Base-by-base conservation (phyloP, 2,113 vertebrate species). In the Megaceryle maxima region DNA sequence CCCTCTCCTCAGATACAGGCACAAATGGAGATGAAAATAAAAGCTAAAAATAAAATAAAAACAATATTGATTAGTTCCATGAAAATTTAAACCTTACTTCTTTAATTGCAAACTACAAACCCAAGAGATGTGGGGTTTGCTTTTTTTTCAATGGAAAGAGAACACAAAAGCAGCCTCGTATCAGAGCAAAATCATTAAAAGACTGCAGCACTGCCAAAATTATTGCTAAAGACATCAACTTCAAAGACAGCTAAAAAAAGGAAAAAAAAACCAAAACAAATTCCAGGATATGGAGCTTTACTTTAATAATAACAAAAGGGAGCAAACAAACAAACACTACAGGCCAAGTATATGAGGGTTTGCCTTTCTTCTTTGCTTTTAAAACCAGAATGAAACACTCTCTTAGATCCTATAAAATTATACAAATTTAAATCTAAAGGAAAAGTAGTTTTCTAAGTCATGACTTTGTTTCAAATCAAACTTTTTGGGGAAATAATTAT, bases 181-280 rank as follows among this genome's bases (percentile, higher is more conserved):
- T 92, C 83, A 93, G 41, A 89, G 35, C 29, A 87, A 85, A 93
- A 83, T 70, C 78, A 82, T 72, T 87, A 10, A 39, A 81, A 83
- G 44, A 64, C 56, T 89, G 51, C 59, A 87, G 22, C 37, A 68
- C 53, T 92, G 86, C 83, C 81, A 94, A 91, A 96, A 93, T 46
- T 75, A 55, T 53, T 94, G 68, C 56, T 90, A 56, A 53, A 90
- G 50, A 77, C 46, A 67, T 41, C 51, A 72, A 88, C 86, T 95
- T 96, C 93, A 96, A 95, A 96, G 89, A 73, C 55, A 81, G 48
- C 83, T 75, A 74, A 83, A 96, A 88, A 67, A 91, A 78, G 67
- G 83, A 96, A 88, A 66, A 44, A 82, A 93, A 56, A 41, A 10
- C 39, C 39, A 41, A 46, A 46, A 16, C 51, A 74, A 88, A 83